A percentile compares a stretch with the other conserved stretches of the same genome.
Conservation (phyloP, 2,113 vertebrate genomes). For the Hemiprocne comata region DNA sequence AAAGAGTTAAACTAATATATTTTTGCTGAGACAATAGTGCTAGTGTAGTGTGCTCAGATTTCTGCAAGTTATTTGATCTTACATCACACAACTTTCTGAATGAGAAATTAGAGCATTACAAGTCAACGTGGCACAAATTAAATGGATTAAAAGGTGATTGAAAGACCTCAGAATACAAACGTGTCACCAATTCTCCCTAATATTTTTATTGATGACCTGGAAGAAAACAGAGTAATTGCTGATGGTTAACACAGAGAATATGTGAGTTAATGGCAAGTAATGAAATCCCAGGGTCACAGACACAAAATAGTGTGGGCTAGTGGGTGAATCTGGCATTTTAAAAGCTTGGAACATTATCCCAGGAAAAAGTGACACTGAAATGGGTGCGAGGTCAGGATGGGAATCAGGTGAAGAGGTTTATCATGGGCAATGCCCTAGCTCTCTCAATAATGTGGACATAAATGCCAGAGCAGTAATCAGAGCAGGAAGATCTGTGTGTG, state of each 20-base stretch:
- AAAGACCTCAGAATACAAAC: background rate
- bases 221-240: background rate
- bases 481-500: background rate
- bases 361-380: background rate
- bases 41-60: background rate
- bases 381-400: background rate
- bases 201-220: background rate
- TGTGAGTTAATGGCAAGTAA: background rate
- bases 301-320: background rate
- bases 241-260: background rate
- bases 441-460: background rate
- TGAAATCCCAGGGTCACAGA: background rate
- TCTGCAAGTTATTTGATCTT: background rate
- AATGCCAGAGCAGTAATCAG: background rate
- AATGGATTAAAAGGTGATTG: background rate
- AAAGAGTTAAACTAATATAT: conserved; percentile 29
- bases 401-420: background rate
- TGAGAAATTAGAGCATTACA: background rate
- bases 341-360: background rate
- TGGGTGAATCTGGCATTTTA: background rate
- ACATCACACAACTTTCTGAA: background rate
- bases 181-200: background rate
- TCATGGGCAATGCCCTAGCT: background rate
- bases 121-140: background rate
- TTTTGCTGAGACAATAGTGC: background rate